These are phyloP conservation scores for Diabrotica undecimpunctata DNA, from an alignment of 1,140 invertebrate genomes.

Conservation along the genomic window DNA sequence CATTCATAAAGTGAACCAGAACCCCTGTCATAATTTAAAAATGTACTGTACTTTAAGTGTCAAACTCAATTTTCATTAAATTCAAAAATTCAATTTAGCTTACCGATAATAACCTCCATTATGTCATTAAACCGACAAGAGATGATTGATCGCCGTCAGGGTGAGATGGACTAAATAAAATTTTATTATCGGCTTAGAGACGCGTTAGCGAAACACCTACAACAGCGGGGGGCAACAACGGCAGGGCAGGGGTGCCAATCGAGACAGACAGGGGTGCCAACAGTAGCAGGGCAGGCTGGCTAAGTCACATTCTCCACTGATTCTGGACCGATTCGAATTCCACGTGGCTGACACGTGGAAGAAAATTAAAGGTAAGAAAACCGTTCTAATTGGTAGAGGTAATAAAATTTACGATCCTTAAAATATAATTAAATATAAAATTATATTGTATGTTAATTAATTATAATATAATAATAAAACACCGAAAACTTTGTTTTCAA, in stretches of 20 bases:
- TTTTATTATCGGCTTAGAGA: conserved; percentile 38
- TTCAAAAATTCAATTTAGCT: conserved; percentile 12
- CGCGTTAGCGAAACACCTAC: conserved; percentile 34
- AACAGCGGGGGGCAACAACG: conserved; percentile 17
- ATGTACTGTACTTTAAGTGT: not conserved
- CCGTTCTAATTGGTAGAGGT: no score
- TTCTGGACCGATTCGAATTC: not conserved
- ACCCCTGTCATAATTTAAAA: no score
- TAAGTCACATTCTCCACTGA: not conserved
- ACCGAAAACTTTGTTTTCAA: no score
- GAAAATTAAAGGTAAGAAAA: not conserved
- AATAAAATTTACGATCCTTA: no score
- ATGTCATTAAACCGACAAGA: conserved; percentile 19
- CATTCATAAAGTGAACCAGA: no score
- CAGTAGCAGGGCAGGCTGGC: not conserved
- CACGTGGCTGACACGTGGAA: not conserved
- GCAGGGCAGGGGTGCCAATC: conserved; percentile 15
- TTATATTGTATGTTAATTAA: no score
- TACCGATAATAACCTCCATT: conserved; percentile 16
- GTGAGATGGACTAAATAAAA: conserved; percentile 37
- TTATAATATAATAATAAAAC: no score
- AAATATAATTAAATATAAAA: no score
- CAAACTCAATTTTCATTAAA: conserved; percentile 16
- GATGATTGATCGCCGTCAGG: conserved; percentile 30
- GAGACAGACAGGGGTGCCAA: not conserved